Evolutionary conservation across 2,888 invertebrate genomes (phyloP), one percentile per base, ranked within the genome.

Genomic region (Caenorhabditis sp.): DNA sequence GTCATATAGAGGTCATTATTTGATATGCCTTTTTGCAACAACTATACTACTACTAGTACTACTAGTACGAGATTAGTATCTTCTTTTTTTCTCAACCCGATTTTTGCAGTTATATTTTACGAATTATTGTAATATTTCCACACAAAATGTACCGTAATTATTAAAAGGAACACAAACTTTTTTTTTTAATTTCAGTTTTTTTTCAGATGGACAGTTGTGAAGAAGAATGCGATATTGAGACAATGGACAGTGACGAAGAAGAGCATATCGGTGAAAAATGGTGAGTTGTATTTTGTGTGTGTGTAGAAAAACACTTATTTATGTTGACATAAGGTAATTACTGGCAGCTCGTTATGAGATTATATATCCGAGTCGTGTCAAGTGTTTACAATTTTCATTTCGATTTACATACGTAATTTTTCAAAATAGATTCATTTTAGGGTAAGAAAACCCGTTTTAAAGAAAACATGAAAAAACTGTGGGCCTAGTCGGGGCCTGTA

Each of bases 1-100:
- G 43, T 43, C 43, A 43, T 43, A 43, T 43, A 43, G 43, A 43
- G 43, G 43, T 43, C 43, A 43, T 43, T 43, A 43, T 43, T 43
- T 43, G 43, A 43, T 43, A 43, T 43, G 43, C 43, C 5, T 43
- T 43, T 43, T 43, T 43, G 43, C 43, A 43, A 43, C 43, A 43
- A 43, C 43, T 43, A 43, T 43, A 43, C 43, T 43, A 43, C 43
- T 43, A 43, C 43, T 43, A 43, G 43, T 43, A 43, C 14, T 5
- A 43, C 6, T 36, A 36, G 36, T 36, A 36, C 2, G 43, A 43
- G 43, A 43, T 43, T 43, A 43, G 43, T 43, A 43, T 43, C 43
- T 43, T 43, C 43, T 43, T 43, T 43, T 43, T 43, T 43, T 43
- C 43, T 17, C 14, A 36, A 8, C 12, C 12, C 12, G 12, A 8